Conservation (phyloP, 2,113 vertebrate species). For the Cephalopholis sonnerati region DNA sequence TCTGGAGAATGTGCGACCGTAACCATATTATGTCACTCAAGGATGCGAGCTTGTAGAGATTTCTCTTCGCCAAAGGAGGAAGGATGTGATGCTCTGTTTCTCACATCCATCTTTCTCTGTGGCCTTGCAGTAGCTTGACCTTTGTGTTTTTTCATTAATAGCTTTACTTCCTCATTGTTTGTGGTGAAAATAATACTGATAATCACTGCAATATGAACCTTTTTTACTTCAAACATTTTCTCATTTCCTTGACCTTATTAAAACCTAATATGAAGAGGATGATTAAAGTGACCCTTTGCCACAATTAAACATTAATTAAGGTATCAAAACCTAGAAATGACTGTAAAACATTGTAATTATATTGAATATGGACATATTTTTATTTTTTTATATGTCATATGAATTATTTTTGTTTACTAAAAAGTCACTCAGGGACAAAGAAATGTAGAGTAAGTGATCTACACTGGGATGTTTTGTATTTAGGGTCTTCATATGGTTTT, state of each 20-base stretch:
- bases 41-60: constrained; percentile 2
- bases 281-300: neutral
- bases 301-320: neutral
- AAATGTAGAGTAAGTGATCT: too few species aligned
- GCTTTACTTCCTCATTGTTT: neutral
- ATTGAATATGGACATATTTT: too few species aligned
- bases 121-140: neutral
- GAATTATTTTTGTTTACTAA: too few species aligned
- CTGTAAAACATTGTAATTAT: too few species aligned
- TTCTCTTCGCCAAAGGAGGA: neutral
- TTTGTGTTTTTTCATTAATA: neutral
- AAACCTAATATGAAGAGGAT: neutral
- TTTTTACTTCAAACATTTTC: neutral
- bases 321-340: too few species aligned
- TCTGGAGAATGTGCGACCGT: constrained; percentile 2
- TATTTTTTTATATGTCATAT: too few species aligned
- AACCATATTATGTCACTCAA: constrained; percentile 23
- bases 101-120: neutral
- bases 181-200: neutral
- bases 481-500: too few species aligned
- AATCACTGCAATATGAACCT: neutral
- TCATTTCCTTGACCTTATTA: neutral
- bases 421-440: too few species aligned
- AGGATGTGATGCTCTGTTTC: neutral
- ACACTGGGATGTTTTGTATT: too few species aligned